Evolutionary conservation across 2,113 vertebrate species (phyloP).

Genomic region (Cyprinodon tularosa): DNA sequence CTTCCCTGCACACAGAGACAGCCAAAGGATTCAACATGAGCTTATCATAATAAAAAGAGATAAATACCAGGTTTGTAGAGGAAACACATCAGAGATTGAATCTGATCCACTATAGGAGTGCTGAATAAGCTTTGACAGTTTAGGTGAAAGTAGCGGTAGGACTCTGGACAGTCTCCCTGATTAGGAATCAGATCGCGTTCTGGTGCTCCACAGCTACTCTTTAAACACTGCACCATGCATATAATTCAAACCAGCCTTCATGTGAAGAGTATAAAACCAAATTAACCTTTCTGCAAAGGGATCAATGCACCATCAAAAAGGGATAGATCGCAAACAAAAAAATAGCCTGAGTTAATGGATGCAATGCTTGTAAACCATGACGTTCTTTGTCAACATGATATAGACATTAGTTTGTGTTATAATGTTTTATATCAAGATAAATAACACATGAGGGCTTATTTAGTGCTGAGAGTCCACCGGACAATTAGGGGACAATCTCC

Average conservation of each 20-base stretch:
- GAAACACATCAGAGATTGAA: background rate
- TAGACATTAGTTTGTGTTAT: constrained; percentile 19
- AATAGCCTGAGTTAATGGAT: background rate
- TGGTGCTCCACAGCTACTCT: constrained; percentile 4
- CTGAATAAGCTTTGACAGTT: constrained; percentile 29
- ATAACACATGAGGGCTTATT: constrained; percentile 13
- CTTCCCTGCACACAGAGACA: constrained; percentile 77
- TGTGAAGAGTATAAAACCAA: constrained; percentile 4
- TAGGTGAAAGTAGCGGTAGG: background rate
- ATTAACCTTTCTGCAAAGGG: constrained; percentile 1
- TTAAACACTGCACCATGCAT: constrained; percentile 3
- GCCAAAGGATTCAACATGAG: background rate
- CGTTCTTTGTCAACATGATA: constrained; percentile 20
- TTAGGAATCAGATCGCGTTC: constrained; percentile 9
- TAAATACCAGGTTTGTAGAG: constrained; percentile 2
- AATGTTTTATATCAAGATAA: constrained; percentile 31
- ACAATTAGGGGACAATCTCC: constrained; percentile 19
- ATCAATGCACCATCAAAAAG: background rate
- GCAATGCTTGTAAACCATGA: constrained; percentile 2
- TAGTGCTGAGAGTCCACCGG: constrained; percentile 24
- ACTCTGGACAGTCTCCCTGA: background rate
- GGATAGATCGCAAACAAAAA: too few relatives aligned
- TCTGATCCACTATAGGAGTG: constrained; percentile 3
- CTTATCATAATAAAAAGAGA: background rate
- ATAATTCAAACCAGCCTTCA: constrained; percentile 11